Conservation (phyloP, 1,140 invertebrate genomes). For the Mactra quadrangularis region DNA sequence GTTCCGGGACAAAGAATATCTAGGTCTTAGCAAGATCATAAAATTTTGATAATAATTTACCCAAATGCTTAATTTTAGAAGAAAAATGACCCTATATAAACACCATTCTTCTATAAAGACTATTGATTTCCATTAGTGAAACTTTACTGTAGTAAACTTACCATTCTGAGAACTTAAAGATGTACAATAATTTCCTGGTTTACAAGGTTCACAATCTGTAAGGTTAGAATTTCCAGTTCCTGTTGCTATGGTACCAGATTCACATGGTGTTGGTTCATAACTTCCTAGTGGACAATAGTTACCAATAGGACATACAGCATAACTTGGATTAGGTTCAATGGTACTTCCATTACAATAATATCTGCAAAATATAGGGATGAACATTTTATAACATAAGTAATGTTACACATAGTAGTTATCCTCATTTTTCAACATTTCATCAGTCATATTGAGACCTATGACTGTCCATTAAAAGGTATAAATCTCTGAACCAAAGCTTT, state of each 20-base stretch:
- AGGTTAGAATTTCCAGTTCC: constrained; percentile 75
- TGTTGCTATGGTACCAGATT: constrained; percentile 77
- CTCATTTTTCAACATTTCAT: neutral
- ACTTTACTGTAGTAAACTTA: too few relatives aligned
- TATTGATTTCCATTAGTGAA: too few relatives aligned
- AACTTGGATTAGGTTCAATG: constrained; percentile 73
- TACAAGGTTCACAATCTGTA: constrained; percentile 79
- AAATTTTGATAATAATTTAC: too few relatives aligned
- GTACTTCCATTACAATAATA: constrained; percentile 81
- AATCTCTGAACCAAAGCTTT: neutral
- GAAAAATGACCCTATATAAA: too few relatives aligned
- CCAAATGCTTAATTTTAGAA: too few relatives aligned
- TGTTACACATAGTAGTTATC: too few relatives aligned
- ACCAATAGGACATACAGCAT: constrained; percentile 78
- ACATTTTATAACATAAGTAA: too few relatives aligned
- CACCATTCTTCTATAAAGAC: too few relatives aligned
- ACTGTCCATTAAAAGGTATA: neutral
- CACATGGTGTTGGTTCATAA: constrained; percentile 77
- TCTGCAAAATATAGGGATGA: constrained; percentile 69
- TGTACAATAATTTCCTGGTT: constrained; percentile 81
- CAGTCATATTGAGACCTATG: neutral
- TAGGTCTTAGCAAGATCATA: too few relatives aligned
- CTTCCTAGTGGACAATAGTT: constrained; percentile 82
- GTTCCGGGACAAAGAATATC: too few relatives aligned
- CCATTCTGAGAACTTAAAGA: constrained; percentile 77